Percentiles rank a stretch among this genome's conserved stretches.
Evolutionary conservation across 35 echinoderm and acorn worm species (phyloP).

Genomic region (Diadema setosum): DNA sequence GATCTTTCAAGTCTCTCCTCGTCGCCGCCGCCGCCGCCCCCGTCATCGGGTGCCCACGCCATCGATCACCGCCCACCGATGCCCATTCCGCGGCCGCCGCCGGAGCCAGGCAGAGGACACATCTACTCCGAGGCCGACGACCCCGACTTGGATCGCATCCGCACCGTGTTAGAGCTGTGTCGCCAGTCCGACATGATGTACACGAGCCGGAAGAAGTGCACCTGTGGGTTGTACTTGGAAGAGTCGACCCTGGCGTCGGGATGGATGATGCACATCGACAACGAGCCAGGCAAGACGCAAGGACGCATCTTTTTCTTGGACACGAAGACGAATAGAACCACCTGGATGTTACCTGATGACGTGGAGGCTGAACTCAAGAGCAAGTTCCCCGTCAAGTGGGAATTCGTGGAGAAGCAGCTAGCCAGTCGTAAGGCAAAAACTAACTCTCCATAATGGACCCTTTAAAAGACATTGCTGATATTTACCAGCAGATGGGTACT

Average conservation of each 20-base stretch:
- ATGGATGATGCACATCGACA: conserved; percentile 89
- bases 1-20: not conserved
- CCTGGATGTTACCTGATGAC: conserved; percentile 49
- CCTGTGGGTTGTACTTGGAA: conserved; percentile 74
- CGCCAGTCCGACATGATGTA: conserved; percentile 33
- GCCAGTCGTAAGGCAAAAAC: not conserved
- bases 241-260: conserved; percentile 62
- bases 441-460: too few species aligned
- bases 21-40: too few species aligned
- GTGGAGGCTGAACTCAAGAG: not conserved
- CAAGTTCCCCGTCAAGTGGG: not conserved
- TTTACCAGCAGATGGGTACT: too few species aligned
- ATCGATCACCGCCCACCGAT: conserved; percentile 25
- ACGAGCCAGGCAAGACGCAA: conserved; percentile 24
- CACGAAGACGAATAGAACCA: conserved; percentile 40
- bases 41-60: not conserved
- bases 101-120: conserved; percentile 35
- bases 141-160: conserved; percentile 13
- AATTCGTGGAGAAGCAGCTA: not conserved
- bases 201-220: conserved; percentile 55
- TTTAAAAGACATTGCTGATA: too few species aligned
- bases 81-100: conserved; percentile 33
- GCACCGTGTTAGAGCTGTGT: conserved; percentile 43
- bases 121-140: conserved; percentile 55
- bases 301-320: conserved; percentile 74